Conservation (phyloP, 2,888 invertebrate genomes). For the Orchestes rusci region DNA sequence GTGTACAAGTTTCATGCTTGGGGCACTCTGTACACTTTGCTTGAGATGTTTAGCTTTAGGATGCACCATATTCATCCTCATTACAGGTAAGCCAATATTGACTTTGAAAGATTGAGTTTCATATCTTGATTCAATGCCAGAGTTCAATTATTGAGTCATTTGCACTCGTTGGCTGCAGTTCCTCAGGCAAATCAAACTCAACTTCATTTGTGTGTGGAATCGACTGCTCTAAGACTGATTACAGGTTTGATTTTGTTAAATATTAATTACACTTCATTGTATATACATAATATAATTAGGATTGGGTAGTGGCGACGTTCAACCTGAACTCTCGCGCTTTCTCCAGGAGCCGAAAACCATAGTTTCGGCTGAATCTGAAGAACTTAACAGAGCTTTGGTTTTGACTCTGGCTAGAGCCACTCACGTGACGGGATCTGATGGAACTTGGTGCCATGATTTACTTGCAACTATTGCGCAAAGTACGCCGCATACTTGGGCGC, state of each 20-base stretch:
- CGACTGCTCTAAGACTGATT: slow-evolving; percentile 42
- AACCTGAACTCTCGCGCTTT: slow-evolving; percentile 85
- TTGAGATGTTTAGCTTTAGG: slow-evolving; percentile 96
- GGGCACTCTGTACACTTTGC: slow-evolving; percentile 89
- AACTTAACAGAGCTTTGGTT: slow-evolving; percentile 87
- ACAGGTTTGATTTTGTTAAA: slow-evolving; percentile 35
- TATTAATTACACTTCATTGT: too few species aligned
- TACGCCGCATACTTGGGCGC: slow-evolving; percentile 93
- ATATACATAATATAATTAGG: too few species aligned
- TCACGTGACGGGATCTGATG: slow-evolving; percentile 83
- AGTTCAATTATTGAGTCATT: slow-evolving; percentile 83
- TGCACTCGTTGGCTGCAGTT: slow-evolving; percentile 84
- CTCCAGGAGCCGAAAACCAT: slow-evolving; percentile 87
- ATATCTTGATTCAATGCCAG: slow-evolving; percentile 41
- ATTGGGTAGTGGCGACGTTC: slow-evolving; percentile 89
- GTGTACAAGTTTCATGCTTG: slow-evolving; percentile 79
- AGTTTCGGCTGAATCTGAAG: slow-evolving; percentile 91
- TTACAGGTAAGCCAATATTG: slow-evolving; percentile 46
- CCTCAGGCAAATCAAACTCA: slow-evolving; percentile 95
- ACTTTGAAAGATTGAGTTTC: background rate
- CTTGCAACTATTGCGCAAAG: slow-evolving; percentile 81
- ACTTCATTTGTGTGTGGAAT: slow-evolving; percentile 68
- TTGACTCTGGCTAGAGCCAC: slow-evolving; percentile 88
- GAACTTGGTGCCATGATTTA: slow-evolving; percentile 85
- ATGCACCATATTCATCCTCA: slow-evolving; percentile 96